A percentile compares a stretch with the other conserved stretches of the same genome.
Conservation (phyloP, 2,113 vertebrate genomes). For the Himantopus leucocephalus region DNA sequence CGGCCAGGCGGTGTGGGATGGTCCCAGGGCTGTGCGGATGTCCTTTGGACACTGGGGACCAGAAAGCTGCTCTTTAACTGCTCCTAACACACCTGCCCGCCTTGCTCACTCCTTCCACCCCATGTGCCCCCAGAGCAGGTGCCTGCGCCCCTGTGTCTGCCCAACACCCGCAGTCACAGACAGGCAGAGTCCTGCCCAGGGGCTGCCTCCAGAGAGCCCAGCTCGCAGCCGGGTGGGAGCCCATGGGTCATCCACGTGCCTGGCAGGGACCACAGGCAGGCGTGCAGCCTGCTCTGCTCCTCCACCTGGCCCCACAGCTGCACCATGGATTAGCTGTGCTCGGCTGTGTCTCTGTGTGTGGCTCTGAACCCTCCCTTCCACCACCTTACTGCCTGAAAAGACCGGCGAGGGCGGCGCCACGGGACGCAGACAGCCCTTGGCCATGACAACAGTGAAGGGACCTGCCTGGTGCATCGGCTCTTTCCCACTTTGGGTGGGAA, state of each 20-base stretch:
- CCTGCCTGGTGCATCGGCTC: accelerated
- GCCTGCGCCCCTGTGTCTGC: not conserved
- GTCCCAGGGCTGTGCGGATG: accelerated
- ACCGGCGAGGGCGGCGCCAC: accelerated
- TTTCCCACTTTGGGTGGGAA: not conserved
- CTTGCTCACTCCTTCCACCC: too few relatives aligned
- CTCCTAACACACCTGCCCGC: not conserved
- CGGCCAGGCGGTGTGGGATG: accelerated
- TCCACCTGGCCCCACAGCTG: not conserved
- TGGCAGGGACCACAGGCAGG: not conserved
- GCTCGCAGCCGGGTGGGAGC: not conserved
- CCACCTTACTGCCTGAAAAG: not conserved
- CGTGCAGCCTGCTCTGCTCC: not conserved
- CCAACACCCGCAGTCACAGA: not conserved
- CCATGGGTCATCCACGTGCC: not conserved
- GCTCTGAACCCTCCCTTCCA: not conserved
- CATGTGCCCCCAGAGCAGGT: accelerated
- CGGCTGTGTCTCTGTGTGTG: accelerated
- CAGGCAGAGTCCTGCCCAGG: not conserved
- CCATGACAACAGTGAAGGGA: accelerated
- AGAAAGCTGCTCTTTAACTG: not conserved
- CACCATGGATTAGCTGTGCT: not conserved
- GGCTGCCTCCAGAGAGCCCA: not conserved
- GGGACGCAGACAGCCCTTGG: too few relatives aligned
- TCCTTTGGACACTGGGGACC: not conserved